Evolutionary conservation across 2,888 invertebrate species (phyloP), one percentile per base, ranked within the genome.

Genomic region (Parapristionchus giblindavisi): DNA sequence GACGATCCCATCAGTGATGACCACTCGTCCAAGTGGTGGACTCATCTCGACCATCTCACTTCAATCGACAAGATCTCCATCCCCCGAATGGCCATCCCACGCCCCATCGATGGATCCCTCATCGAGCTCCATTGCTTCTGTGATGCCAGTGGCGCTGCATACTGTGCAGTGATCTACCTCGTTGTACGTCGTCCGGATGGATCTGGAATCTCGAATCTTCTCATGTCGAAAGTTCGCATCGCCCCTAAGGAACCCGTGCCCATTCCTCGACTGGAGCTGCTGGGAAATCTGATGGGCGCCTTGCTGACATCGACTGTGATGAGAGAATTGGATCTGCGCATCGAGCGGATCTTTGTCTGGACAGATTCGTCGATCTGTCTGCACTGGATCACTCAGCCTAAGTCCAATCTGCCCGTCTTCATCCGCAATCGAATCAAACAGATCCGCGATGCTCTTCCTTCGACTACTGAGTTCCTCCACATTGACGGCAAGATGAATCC

Each of bases 201-300:
- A 51, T n/a, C 17, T 17, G 40, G 29, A 74, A 24, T 14, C 34
- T 4, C 48, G 5, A 3, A 29, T n/a, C 24, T 74, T 8, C 40
- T 74, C 48, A 17, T 63, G 21, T n/a, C 74, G 6, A 74, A 74
- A 48, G 29, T 32, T 40, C 54, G 48, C 48, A 48, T 75, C 11
- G 51, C 65, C 2, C 52, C 14, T 5, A 27, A 11, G 36, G 32
- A 63, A 29, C 5, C 24, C 24, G 36, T 48, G 3, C 61, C 65
- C 17, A 77, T 80, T 38, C 80, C 80, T 24, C 52, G 75, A 17
- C 43, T 75, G 72, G 80, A 80, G 36, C 40, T 81, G 17, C 21
- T 75, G 27, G 80, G 54, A 27, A 60, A 71, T n/a, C 3, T 65
- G 24, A 40, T 76, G 29, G 80, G 76, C 17, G 61, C 52, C 8